Percentiles rank a stretch among this genome's conserved stretches.
Conservation (phyloP, 2,113 vertebrate species). For the Podarcis muralis region DNA sequence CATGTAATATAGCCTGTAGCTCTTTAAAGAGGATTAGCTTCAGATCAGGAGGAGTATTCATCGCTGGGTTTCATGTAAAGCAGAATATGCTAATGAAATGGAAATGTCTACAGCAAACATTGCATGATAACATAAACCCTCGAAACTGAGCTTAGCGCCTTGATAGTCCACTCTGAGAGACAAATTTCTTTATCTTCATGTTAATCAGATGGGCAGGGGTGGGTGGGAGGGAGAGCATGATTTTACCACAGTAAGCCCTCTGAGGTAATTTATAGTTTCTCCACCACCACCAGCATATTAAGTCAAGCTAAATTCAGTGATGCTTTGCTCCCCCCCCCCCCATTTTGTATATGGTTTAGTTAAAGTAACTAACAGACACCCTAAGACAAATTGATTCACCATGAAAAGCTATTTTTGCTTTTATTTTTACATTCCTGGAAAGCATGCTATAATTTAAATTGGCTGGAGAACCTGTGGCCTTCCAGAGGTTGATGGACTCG, state of each 20-base stretch:
- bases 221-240: background rate
- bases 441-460: fast-evolving
- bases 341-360: constrained; percentile 6
- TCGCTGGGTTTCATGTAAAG: constrained; percentile 68
- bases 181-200: constrained; percentile 45
- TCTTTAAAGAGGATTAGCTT: constrained; percentile 83
- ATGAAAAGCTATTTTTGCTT: background rate
- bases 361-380: background rate
- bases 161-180: constrained; percentile 58
- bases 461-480: too few species aligned
- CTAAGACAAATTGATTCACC: background rate
- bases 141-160: constrained; percentile 66
- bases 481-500: too few species aligned
- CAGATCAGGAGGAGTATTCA: constrained; percentile 73
- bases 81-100: constrained; percentile 80
- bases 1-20: constrained; percentile 78
- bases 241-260: background rate
- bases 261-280: background rate
- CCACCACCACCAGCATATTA: background rate
- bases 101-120: constrained; percentile 78
- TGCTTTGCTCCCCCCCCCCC: background rate
- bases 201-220: background rate
- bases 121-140: constrained; percentile 68
- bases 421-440: background rate
- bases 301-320: constrained; percentile 1